phyloP scores from a whole-genome alignment of 2,113 vertebrate genomes.

The Setophaga kirtlandii region DNA sequence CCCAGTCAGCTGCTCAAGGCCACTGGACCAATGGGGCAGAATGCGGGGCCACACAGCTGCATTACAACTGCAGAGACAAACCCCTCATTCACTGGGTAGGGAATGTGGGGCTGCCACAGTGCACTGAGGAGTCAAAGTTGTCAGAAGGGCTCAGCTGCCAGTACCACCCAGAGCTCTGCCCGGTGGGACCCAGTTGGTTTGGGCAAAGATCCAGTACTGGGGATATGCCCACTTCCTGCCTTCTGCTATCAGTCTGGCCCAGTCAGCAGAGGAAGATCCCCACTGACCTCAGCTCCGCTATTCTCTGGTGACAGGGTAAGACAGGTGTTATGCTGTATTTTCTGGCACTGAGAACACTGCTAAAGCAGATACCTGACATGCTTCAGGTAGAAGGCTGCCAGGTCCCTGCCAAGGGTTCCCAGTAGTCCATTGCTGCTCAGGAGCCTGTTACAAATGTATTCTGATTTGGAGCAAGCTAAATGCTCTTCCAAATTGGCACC shows the following conservation, averaged over 20 bases:
- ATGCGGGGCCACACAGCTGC: background rate
- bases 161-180: background rate
- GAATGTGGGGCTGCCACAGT: too few relatives aligned
- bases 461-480: background rate
- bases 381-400: background rate
- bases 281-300: background rate
- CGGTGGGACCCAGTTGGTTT: rapidly evolving
- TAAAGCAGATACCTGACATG: background rate
- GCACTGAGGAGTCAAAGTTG: background rate
- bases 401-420: background rate
- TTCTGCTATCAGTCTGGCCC: background rate
- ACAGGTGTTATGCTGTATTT: background rate
- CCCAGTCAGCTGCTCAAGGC: background rate
- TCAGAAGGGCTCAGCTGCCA: background rate
- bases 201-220: rapidly evolving
- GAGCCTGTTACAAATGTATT: background rate
- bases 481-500: background rate
- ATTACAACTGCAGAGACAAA: conserved; percentile 31
- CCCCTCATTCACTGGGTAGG: background rate
- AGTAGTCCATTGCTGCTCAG: background rate
- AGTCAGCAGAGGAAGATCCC: background rate
- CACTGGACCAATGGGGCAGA: rapidly evolving
- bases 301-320: too few relatives aligned
- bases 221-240: background rate
- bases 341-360: rapidly evolving